These are phyloP conservation scores for Coptotermes formosanus DNA, from an alignment of 1,140 invertebrate genomes.

Conservation along the genomic window DNA sequence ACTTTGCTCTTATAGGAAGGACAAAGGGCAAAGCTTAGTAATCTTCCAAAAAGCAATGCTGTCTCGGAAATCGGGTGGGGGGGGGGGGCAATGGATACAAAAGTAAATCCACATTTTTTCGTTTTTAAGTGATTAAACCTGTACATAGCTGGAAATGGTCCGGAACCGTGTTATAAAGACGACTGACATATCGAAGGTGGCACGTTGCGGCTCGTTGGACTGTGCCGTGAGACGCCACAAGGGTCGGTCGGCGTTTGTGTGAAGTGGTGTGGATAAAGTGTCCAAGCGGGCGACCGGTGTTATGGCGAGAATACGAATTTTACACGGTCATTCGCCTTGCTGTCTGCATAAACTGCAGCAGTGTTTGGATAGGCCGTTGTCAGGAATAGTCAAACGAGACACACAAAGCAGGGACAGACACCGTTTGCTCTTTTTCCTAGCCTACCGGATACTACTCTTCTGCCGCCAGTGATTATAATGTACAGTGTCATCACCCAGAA, in stretches of 20 bases:
- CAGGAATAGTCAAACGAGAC: not conserved
- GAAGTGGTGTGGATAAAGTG: not conserved
- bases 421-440: not conserved
- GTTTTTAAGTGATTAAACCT: too few relatives aligned
- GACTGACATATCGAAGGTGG: not conserved
- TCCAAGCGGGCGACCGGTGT: not conserved
- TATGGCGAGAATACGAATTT: not conserved
- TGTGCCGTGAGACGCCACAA: not conserved
- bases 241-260: not conserved
- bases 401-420: not conserved
- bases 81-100: too few relatives aligned
- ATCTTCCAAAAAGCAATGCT: too few relatives aligned
- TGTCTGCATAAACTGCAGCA: not conserved
- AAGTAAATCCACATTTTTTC: too few relatives aligned
- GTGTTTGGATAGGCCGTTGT: not conserved
- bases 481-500: too few relatives aligned
- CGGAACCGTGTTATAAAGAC: not conserved
- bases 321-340: not conserved
- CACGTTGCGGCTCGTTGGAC: not conserved
- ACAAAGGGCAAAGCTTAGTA: too few relatives aligned
- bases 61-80: too few relatives aligned
- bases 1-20: too few relatives aligned
- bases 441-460: not conserved
- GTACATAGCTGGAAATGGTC: too few relatives aligned
- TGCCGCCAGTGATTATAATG: too few relatives aligned